These are phyloP conservation scores for Macrobrachium rosenbergii DNA, from an alignment of 1,140 invertebrate species.

Conservation along the genomic window DNA sequence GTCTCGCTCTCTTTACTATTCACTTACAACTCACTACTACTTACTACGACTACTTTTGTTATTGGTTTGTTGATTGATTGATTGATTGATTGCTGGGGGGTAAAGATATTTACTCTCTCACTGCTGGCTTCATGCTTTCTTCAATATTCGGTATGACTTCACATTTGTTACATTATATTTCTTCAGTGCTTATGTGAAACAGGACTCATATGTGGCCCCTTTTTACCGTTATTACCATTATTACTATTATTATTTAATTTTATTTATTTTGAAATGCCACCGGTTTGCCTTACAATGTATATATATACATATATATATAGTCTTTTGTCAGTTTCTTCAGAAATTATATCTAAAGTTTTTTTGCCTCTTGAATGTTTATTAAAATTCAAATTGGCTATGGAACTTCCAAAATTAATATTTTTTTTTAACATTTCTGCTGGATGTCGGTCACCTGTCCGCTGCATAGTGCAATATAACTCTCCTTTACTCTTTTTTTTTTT, in stretches of 20 bases:
- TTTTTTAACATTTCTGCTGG: not conserved
- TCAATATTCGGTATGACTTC: conserved; percentile 29
- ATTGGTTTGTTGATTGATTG: not conserved
- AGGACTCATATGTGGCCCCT: conserved; percentile 60
- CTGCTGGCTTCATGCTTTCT: conserved; percentile 54
- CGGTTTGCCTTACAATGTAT: conserved; percentile 59
- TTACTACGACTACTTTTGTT: not conserved
- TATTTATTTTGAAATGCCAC: conserved; percentile 37
- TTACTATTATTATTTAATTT: no score
- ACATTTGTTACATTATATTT: conserved; percentile 33
- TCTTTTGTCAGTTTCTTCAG: not conserved
- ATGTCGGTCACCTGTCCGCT: conserved; percentile 44
- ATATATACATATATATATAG: conserved; percentile 17
- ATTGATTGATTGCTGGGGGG: no score
- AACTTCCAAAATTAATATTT: not conserved
- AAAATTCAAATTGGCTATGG: not conserved
- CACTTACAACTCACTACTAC: not conserved
- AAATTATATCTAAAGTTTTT: not conserved
- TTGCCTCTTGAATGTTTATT: not conserved
- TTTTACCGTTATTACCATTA: not conserved
- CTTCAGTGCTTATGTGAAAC: conserved; percentile 62
- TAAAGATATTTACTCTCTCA: conserved; percentile 1
- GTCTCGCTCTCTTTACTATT: conserved; percentile 43
- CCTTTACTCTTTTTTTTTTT: not conserved
- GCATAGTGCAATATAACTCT: conserved; percentile 35